These are phyloP conservation scores for Papilio polytes DNA, from an alignment of 1,140 invertebrate species.

Conservation along the genomic window DNA sequence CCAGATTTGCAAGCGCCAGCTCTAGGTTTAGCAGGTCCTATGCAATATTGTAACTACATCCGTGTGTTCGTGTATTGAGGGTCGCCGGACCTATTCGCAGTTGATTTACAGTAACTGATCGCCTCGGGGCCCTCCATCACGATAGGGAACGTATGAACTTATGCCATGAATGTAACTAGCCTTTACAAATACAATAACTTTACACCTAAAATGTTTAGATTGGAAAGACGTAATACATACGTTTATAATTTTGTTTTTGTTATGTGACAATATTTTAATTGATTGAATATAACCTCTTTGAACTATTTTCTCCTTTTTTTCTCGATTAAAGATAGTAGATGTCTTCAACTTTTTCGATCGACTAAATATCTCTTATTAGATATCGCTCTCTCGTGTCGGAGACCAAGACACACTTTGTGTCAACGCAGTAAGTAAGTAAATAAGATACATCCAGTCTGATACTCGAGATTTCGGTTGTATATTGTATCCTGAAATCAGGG, in stretches of 20 bases:
- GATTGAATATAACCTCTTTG: not conserved
- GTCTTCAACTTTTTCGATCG: too few relatives aligned
- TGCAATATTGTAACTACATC: not conserved
- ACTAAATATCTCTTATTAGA: too few relatives aligned
- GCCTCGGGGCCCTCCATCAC: constrained; percentile 46
- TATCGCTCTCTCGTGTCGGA: too few relatives aligned
- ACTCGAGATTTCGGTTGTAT: too few relatives aligned
- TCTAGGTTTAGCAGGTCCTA: not conserved
- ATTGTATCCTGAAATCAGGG: not conserved
- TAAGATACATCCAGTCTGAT: too few relatives aligned
- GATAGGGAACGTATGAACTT: constrained; percentile 28
- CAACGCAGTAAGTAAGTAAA: too few relatives aligned
- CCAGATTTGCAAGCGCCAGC: too few relatives aligned
- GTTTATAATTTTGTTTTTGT: not conserved
- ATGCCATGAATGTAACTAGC: constrained; percentile 18
- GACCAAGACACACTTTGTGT: too few relatives aligned
- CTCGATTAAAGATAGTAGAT: too few relatives aligned
- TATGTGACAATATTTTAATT: not conserved
- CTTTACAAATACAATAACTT: constrained; percentile 13
- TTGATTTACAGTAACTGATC: constrained; percentile 62
- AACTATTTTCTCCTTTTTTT: not conserved
- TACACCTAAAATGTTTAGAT: not conserved
- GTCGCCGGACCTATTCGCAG: constrained; percentile 54
- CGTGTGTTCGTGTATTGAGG: constrained; percentile 24
- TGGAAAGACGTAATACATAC: not conserved